A percentile compares a stretch with the other conserved stretches of the same genome.
phyloP scores from a whole-genome alignment of 2,888 invertebrate genomes.

The Amphipyra tragopoginis region DNA sequence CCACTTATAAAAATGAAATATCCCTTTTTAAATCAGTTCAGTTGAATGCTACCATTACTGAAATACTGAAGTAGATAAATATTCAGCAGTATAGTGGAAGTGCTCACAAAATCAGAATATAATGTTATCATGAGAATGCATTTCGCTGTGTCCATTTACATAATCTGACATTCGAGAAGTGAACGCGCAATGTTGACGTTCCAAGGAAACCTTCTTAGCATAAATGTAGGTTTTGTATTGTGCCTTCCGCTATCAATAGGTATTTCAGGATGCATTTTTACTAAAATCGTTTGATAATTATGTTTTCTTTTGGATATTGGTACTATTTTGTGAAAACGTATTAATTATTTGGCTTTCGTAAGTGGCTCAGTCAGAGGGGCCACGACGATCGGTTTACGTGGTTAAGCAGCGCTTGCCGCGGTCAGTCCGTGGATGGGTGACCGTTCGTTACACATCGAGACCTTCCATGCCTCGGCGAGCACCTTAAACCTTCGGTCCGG shows the following conservation, averaged over 20 bases:
- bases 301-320: too few relatives aligned
- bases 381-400: too few relatives aligned
- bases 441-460: too few relatives aligned
- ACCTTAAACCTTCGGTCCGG: too few relatives aligned
- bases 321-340: too few relatives aligned
- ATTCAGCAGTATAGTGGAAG: constrained; percentile 30
- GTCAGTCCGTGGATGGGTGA: too few relatives aligned
- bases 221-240: constrained; percentile 22
- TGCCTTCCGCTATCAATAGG: neutral
- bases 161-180: constrained; percentile 53
- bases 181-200: constrained; percentile 41
- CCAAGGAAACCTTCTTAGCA: constrained; percentile 33
- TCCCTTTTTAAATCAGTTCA: constrained; percentile 13
- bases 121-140: constrained; percentile 48
- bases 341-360: too few relatives aligned
- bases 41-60: constrained; percentile 11
- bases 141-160: constrained; percentile 49
- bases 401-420: too few relatives aligned
- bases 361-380: too few relatives aligned
- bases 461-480: too few relatives aligned
- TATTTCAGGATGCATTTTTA: neutral
- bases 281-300: too few relatives aligned
- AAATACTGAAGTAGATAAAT: constrained; percentile 31
- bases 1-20: constrained; percentile 17
- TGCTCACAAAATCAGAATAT: constrained; percentile 46